A percentile compares a stretch with the other conserved stretches of the same genome.
phyloP scores from a whole-genome alignment of 2,888 invertebrate species.

The Thyatira batis region DNA sequence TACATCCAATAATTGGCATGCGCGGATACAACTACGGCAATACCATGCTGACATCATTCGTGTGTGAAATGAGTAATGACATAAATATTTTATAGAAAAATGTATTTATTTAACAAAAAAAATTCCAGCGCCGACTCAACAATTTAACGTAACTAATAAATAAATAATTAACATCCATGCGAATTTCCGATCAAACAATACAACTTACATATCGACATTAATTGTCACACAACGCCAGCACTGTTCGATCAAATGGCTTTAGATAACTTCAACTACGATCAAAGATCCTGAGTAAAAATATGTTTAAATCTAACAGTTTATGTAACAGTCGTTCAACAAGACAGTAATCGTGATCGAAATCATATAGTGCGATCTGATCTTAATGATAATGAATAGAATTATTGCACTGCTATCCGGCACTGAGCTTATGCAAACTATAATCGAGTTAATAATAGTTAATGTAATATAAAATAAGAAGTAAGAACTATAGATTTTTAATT shows the following conservation, averaged over 20 bases:
- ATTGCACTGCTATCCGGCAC: conserved; percentile 55
- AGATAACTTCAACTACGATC: conserved; percentile 36
- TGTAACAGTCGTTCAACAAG: conserved; percentile 16
- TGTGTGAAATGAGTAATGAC: conserved; percentile 70
- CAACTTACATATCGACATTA: conserved; percentile 69
- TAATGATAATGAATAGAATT: conserved; percentile 40
- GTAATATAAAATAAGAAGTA: conserved; percentile 48
- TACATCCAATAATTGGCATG: conserved; percentile 75
- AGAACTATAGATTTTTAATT: conserved; percentile 52
- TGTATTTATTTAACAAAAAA: conserved; percentile 80
- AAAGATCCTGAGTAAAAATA: conserved; percentile 27
- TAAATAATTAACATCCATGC: conserved; percentile 74
- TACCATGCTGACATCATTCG: conserved; percentile 82
- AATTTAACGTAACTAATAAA: conserved; percentile 75
- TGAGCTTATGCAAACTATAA: conserved; percentile 42
- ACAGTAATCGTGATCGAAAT: conserved; percentile 18
- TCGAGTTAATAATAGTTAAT: conserved; percentile 41
- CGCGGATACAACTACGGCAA: conserved; percentile 74
- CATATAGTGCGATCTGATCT: conserved; percentile 38
- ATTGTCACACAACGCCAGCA: conserved; percentile 69
- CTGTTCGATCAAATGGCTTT: conserved; percentile 46
- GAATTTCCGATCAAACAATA: conserved; percentile 73
- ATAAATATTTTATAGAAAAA: conserved; percentile 69
- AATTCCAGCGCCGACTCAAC: conserved; percentile 75
- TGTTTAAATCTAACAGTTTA: conserved; percentile 21